Conservation (phyloP, 1,140 invertebrate genomes). For the Pararge aegeria region DNA sequence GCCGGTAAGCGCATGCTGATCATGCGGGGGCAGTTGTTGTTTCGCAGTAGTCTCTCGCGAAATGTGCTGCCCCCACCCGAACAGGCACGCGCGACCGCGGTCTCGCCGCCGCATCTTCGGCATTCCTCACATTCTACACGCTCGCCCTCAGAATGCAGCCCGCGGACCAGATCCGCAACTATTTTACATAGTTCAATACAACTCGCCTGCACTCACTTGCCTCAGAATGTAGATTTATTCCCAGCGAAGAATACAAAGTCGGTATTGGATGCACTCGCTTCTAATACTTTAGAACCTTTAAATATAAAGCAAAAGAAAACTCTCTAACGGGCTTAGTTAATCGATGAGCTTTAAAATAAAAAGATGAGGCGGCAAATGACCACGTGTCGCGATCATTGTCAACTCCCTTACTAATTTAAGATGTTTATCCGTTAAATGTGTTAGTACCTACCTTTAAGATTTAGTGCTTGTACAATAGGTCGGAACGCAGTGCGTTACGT, state of each 20-base stretch:
- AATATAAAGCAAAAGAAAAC: background rate
- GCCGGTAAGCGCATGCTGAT: slow-evolving; percentile 50
- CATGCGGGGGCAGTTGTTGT: slow-evolving; percentile 14
- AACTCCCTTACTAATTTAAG: slow-evolving; percentile 69
- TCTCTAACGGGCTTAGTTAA: background rate
- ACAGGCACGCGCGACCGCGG: slow-evolving; percentile 49
- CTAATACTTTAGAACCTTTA: background rate
- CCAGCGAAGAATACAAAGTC: slow-evolving; percentile 16
- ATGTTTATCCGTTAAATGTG: slow-evolving; percentile 67
- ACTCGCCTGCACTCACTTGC: slow-evolving; percentile 40
- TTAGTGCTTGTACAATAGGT: slow-evolving; percentile 70
- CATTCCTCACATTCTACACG: slow-evolving; percentile 72
- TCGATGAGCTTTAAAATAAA: background rate
- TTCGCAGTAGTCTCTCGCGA: slow-evolving; percentile 13
- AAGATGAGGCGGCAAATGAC: slow-evolving; percentile 56
- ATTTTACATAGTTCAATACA: slow-evolving; percentile 60
- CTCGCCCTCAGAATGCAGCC: slow-evolving; percentile 69
- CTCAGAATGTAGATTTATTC: slow-evolving; percentile 29
- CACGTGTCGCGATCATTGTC: slow-evolving; percentile 54
- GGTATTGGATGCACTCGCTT: background rate
- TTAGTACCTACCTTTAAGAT: slow-evolving; percentile 52
- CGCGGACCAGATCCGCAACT: slow-evolving; percentile 61
- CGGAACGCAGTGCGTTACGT: slow-evolving; percentile 35
- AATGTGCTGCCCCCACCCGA: slow-evolving; percentile 22
- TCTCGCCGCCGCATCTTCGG: slow-evolving; percentile 35